These are phyloP conservation scores for Megaustenia siamemsis DNA, from an alignment of 2,888 invertebrate species.

Conservation along the genomic window DNA sequence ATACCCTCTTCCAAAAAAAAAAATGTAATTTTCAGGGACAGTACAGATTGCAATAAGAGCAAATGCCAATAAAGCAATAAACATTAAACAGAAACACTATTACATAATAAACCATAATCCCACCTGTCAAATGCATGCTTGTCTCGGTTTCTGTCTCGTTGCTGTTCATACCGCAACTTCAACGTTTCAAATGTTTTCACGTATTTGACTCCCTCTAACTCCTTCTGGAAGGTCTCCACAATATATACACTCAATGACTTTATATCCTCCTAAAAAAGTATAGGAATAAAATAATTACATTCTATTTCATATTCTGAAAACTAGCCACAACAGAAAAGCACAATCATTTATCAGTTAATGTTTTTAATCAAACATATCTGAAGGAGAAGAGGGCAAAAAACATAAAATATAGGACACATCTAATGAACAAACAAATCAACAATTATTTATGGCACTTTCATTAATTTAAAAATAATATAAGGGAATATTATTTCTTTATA, in stretches of 20 bases:
- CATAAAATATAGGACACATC: neutral
- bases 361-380: neutral
- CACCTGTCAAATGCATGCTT: slow-evolving; percentile 57
- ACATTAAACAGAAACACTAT: neutral
- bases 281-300: neutral
- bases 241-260: slow-evolving; percentile 87
- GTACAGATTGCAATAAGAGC: too few species aligned
- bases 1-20: too few species aligned
- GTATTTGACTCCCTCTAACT: slow-evolving; percentile 96
- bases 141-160: slow-evolving; percentile 75
- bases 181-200: slow-evolving; percentile 98
- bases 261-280: slow-evolving; percentile 81
- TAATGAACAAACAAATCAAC: neutral
- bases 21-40: too few species aligned
- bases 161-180: slow-evolving; percentile 82
- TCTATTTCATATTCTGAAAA: neutral
- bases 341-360: neutral
- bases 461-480: too few species aligned
- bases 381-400: neutral
- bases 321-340: neutral
- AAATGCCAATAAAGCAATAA: slow-evolving; percentile 11
- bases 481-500: too few species aligned
- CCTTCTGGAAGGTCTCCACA: slow-evolving; percentile 96
- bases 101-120: neutral
- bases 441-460: neutral